Base-by-base conservation (phyloP, 1,140 invertebrate species). In the Tetragnatha versicolor region DNA sequence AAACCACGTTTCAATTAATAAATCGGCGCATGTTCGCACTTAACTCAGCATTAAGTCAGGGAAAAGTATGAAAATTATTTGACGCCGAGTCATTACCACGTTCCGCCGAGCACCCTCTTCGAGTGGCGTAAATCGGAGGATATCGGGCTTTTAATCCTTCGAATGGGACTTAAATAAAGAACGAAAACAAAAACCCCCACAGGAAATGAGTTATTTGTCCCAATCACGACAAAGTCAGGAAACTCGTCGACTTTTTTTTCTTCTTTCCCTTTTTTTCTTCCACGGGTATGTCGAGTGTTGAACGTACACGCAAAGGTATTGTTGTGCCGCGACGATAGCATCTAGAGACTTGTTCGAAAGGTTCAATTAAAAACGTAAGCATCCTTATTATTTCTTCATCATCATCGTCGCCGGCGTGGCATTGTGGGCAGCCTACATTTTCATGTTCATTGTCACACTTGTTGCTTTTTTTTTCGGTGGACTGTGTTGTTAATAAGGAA, bases 321-420 rank as follows among this genome's bases (percentile, higher is more conserved):
- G 73, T 77, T 77, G 42, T 53, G 73, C 61, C 29, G 33, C 51
- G 58, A 47, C 35, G 73, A 77, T 77, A 77, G 66, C 73, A 77
- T 77, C 73, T 2, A 27, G 5, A 10, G 22, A 61, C 73, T 65
- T 66, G 60, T 77, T 77, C 45, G 45, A 42, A 42, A 66, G 20
- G 73, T 77, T 77, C 73, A 77, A 77, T 77, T 77, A 77, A 77
- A 77, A 77, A 77, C 60, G 73, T 66, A 66, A 77, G 39, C 73
- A 77, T 66, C 73, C 73, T 77, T 77, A 77, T 77, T 77, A 77
- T 77, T 77, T 77, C 73, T 65, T 77, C 72, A 75, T 73, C 55
- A 77, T 77, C 72, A 75, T 73, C 55, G 29, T 51, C 29, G 42
- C 47, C 12, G 33, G 17, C 27, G 6, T 33, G 25, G 70, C 60